Evolutionary conservation across 2,888 invertebrate genomes (phyloP).

Genomic region (Coleophora deauratella): DNA sequence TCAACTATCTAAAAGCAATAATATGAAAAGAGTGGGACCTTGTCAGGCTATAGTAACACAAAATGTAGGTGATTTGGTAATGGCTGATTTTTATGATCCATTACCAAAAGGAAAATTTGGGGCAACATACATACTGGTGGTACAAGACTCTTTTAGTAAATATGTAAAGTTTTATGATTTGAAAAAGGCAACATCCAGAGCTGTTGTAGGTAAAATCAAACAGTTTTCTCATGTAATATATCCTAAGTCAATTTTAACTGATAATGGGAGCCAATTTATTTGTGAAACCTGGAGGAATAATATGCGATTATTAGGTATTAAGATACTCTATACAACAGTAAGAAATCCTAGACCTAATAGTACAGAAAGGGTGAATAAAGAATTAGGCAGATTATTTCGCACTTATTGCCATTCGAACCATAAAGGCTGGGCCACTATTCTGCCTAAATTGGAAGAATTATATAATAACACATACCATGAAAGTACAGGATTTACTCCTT

Average conservation of each 20-base stretch:
- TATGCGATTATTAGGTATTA: conserved; percentile 3
- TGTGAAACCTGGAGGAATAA: conserved; percentile 6
- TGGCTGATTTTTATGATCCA: conserved; percentile 18
- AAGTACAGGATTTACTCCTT: conserved; percentile 11
- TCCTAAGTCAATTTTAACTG: conserved; percentile 10
- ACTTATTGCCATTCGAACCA: conserved; percentile 16
- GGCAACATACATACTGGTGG: conserved; percentile 11
- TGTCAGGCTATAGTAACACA: conserved; percentile 11
- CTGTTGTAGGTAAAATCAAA: conserved; percentile 10
- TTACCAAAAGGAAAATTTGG: conserved; percentile 15
- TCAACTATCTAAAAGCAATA: conserved; percentile 14
- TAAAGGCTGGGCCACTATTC: conserved; percentile 11
- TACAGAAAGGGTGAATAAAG: conserved; percentile 18
- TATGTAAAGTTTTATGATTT: conserved; percentile 10
- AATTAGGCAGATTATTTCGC: conserved; percentile 16
- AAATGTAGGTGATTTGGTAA: conserved; percentile 16
- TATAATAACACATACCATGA: conserved; percentile 19
- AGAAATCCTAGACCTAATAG: conserved; percentile 18
- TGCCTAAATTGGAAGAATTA: conserved; percentile 12
- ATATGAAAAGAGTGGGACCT: conserved; percentile 9
- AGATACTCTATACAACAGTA: conserved; percentile 14
- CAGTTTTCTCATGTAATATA: conserved; percentile 10
- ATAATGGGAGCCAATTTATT: conserved; percentile 15
- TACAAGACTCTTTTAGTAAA: conserved; percentile 18
- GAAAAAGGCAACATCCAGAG: conserved; percentile 6